These are phyloP conservation scores for Limosa lapponica DNA, from an alignment of 2,797 vertebrate genomes.

Conservation along the genomic window DNA sequence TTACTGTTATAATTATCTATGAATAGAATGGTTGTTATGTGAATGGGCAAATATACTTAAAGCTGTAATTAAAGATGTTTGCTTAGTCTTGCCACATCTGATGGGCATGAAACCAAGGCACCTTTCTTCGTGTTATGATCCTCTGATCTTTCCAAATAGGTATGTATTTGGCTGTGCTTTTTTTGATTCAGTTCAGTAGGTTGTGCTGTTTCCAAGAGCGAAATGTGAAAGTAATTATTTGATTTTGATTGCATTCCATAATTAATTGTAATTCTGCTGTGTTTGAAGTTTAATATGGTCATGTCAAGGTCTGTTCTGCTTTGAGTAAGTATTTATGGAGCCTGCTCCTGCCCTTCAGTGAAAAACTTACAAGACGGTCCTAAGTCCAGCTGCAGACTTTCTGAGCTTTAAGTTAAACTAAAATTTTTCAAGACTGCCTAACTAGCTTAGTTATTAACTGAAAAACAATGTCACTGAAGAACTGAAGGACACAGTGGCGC, in stretches of 20 bases:
- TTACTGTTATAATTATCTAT: not conserved
- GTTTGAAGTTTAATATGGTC: not conserved
- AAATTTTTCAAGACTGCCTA: not conserved
- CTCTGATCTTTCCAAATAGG: not conserved
- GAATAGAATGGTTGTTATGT: not conserved
- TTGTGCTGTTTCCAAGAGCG: not conserved
- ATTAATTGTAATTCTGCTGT: not conserved
- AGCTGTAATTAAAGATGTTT: slow-evolving; percentile 26
- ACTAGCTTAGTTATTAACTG: not conserved
- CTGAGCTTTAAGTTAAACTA: not conserved
- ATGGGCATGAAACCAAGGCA: slow-evolving; percentile 19
- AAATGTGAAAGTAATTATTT: not conserved
- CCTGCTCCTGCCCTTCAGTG: not conserved
- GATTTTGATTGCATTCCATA: not conserved
- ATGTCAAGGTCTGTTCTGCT: not conserved
- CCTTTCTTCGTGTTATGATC: not conserved
- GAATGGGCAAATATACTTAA: slow-evolving; percentile 2
- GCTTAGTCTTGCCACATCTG: slow-evolving; percentile 47
- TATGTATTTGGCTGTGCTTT: not conserved
- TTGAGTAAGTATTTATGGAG: not conserved
- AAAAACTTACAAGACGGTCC: not conserved
- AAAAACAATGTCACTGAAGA: not conserved
- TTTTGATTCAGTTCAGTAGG: not conserved
- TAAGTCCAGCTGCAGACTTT: not conserved
- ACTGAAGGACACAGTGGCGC: not conserved